A percentile compares a stretch with the other conserved stretches of the same genome.
Evolutionary conservation across 2,113 vertebrate species (phyloP).

Genomic region (Cricetomys ansorgei): DNA sequence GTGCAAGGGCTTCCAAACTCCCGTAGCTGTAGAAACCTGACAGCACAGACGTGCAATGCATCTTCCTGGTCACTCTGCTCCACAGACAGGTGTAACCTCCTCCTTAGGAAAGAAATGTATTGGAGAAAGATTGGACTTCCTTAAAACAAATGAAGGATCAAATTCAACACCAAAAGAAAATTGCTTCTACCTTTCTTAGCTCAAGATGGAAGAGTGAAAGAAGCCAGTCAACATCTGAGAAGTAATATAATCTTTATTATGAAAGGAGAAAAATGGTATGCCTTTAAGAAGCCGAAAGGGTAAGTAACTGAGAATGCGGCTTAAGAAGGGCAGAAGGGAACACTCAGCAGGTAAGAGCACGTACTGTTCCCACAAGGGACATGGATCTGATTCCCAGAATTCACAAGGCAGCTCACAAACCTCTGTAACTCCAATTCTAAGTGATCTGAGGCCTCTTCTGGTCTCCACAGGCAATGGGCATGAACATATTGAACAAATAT

Average conservation of each 20-base stretch:
- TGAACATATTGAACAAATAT: background rate
- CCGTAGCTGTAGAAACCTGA: background rate
- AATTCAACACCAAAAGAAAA: constrained; percentile 14
- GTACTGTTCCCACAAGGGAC: background rate
- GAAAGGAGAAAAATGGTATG: background rate
- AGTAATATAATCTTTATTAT: background rate
- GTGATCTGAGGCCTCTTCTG: background rate
- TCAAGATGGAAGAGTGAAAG: background rate
- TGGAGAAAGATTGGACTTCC: background rate
- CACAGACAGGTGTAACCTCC: background rate
- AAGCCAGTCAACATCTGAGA: constrained; percentile 13
- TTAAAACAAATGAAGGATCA: background rate
- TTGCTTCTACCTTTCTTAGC: constrained; percentile 3
- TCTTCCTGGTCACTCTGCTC: background rate
- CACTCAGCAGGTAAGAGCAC: background rate
- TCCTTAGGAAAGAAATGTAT: background rate
- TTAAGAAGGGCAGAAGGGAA: background rate
- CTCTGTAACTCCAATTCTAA: background rate
- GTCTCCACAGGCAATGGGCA: background rate
- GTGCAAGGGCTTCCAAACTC: background rate
- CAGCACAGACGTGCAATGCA: accelerated
- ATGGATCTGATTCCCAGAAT: background rate
- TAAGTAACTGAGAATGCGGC: background rate
- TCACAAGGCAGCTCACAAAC: background rate
- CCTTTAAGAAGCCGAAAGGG: background rate